Conservation (phyloP, 2,113 vertebrate genomes). For the Ciconia maguari region DNA sequence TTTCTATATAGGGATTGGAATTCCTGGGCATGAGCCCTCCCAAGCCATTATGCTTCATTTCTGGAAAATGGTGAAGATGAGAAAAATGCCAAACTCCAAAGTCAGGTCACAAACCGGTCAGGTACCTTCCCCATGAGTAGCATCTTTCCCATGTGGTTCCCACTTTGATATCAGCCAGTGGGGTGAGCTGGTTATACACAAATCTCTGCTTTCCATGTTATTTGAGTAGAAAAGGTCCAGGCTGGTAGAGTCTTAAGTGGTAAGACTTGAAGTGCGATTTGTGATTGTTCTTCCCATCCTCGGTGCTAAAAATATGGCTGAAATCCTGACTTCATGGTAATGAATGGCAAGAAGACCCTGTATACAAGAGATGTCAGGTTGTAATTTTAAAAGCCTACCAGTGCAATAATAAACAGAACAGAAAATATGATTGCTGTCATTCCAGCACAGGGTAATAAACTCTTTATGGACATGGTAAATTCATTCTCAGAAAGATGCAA, state of each 20-base stretch:
- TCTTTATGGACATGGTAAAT: neutral
- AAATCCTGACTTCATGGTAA: neutral
- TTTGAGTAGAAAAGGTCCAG: neutral
- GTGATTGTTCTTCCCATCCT: neutral
- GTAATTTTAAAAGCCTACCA: neutral
- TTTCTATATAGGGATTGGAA: neutral
- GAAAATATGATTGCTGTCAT: neutral
- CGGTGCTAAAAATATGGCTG: neutral
- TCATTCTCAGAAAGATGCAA: neutral
- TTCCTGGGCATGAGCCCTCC: neutral
- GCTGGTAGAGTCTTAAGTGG: neutral
- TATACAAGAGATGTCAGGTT: neutral
- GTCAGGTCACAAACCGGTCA: neutral
- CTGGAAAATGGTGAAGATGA: neutral
- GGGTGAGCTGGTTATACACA: neutral
- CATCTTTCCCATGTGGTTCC: neutral
- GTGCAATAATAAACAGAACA: neutral
- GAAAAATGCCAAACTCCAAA: neutral
- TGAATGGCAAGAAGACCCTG: neutral
- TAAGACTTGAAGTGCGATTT: neutral
- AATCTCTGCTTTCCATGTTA: neutral
- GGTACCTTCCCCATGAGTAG: neutral
- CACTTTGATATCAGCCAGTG: neutral
- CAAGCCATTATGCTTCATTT: neutral
- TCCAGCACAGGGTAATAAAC: neutral